These are phyloP conservation scores for Morbakka virulenta DNA, from an alignment of 30 jellyfish, hydroid and myxozoan species.

Conservation along the genomic window DNA sequence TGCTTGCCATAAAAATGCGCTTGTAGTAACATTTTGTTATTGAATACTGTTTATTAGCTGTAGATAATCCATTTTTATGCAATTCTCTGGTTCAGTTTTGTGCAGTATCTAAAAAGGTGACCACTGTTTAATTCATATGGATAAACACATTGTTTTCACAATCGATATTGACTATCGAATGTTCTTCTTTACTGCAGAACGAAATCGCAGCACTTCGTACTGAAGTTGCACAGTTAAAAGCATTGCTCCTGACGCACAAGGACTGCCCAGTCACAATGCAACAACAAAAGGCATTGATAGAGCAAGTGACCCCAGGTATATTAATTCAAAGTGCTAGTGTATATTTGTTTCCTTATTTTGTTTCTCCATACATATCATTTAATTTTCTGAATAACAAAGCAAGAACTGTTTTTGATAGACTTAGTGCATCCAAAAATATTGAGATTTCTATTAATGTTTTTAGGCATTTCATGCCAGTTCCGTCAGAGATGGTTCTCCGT, in stretches of 20 bases:
- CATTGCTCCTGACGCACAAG: constrained; percentile 85
- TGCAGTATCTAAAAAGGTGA: no score
- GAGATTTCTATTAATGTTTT: neutral
- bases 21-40: no score
- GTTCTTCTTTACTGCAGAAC: constrained; percentile 49
- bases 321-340: neutral
- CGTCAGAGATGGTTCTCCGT: neutral
- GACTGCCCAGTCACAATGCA: constrained; percentile 96
- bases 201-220: constrained; percentile 67
- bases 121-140: neutral
- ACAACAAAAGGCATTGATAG: constrained; percentile 73
- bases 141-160: neutral
- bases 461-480: neutral
- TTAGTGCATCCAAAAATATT: no score
- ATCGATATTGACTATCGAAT: neutral
- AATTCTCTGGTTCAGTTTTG: no score
- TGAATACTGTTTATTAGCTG: no score
- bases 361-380: no score
- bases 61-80: no score
- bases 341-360: neutral
- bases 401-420: no score
- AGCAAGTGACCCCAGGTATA: constrained; percentile 53
- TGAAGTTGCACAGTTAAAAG: constrained; percentile 97
- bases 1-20: no score
- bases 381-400: no score